Base-by-base conservation (phyloP, 2,797 vertebrate species). In the Melanotaenia maccullochi region DNA sequence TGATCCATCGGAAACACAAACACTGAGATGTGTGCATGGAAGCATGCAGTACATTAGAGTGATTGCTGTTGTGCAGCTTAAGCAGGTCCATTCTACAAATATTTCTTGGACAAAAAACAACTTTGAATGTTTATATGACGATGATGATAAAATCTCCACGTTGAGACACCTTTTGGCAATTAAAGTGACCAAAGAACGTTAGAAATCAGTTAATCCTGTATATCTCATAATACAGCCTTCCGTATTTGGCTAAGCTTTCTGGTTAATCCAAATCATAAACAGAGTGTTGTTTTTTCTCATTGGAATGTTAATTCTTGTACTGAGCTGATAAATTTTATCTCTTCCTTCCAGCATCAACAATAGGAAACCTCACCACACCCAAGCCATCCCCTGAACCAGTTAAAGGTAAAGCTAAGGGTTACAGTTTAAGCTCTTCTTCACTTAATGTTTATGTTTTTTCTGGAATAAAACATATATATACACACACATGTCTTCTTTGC, bases 401-500 rank as follows among this genome's bases (percentile, higher is more conserved):
- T 52, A 59, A 2, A 82, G 88, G 88, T 90, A 71, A 73, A 56
- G 2, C 16, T 47, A 12, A 33, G 4, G 5, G 1, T 60, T 64
- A 22, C 42, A 18, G 44, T 25, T 20, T 4, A 62, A 54, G 59
- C 63, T 4, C 42, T 55, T 57, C 7, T 38, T 5, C 13, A 28
- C 3, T 54, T 22, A 1, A 1, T 20, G 16, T 24, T 58, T 0
- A 66, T 63, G 4, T 38, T 25, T 42, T 40, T 42, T 40, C 47
- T 52, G 16, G 40, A 42, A 42, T 18, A 42, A 42, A 14, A 40
- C 14, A 40, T 36, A 36, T 36, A 12, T 8, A 36, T 11, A 40
- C 12, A 40, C 3, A 14, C 13, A 12, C 35, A 36, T 42, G 40
- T 42, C 16, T 74, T 33, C 59, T 2, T 55, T 24, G 14, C 20